Conservation (phyloP, 2,797 vertebrate species). For the Nasua narica region DNA sequence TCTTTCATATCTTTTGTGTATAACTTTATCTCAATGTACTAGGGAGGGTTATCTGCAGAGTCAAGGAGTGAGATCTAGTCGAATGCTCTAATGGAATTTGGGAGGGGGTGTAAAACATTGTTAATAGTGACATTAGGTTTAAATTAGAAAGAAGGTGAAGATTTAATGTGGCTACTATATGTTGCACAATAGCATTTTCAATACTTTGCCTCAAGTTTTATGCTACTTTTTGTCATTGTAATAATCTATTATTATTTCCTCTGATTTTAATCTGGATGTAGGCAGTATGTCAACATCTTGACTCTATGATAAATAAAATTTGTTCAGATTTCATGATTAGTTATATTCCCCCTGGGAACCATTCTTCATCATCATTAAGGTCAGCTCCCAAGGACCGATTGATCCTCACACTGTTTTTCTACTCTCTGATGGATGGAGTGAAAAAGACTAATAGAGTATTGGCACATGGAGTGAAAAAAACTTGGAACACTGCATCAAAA, state of each 20-base stretch:
- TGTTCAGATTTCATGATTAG: neutral
- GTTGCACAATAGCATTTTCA: neutral
- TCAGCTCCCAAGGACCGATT: neutral
- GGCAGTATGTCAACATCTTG: neutral
- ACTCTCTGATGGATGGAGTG: neutral
- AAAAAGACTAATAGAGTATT: neutral
- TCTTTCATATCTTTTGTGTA: neutral
- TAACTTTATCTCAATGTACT: neutral
- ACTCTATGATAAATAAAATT: neutral
- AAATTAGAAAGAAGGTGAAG: neutral
- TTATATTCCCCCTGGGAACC: neutral
- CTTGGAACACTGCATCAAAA: no score
- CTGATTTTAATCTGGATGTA: neutral
- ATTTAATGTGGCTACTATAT: neutral
- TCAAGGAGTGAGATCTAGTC: accelerated
- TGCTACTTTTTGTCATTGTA: neutral
- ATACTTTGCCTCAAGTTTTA: neutral
- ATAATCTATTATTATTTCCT: neutral
- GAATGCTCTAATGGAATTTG: neutral
- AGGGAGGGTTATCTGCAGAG: neutral
- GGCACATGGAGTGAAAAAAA: neutral
- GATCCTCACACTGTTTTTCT: neutral
- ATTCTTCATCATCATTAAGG: neutral
- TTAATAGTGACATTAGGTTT: neutral
- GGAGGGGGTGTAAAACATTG: neutral